These are phyloP conservation scores for Microcebus murinus DNA, from an alignment of 2,113 vertebrate species.

Conservation along the genomic window DNA sequence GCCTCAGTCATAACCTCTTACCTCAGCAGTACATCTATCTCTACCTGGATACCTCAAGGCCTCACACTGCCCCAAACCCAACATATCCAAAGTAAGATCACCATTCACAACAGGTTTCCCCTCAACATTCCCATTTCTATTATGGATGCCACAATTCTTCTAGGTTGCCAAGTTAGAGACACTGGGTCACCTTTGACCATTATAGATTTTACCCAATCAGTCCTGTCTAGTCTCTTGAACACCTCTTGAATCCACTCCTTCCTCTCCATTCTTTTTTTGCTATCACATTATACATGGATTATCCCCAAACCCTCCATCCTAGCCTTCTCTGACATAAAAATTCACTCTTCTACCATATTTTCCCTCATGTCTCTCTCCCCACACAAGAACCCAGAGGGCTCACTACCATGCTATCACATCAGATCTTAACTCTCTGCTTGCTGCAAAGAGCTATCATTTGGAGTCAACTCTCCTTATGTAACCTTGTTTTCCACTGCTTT, in stretches of 20 bases:
- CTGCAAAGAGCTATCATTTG: background rate
- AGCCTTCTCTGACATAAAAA: conserved; percentile 31
- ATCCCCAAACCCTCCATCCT: background rate
- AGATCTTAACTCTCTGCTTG: background rate
- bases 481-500: background rate
- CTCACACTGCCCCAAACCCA: background rate
- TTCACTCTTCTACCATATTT: background rate
- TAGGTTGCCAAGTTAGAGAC: background rate
- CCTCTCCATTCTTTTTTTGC: background rate
- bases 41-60: background rate
- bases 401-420: background rate
- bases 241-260: background rate
- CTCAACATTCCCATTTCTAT: background rate
- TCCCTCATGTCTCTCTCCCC: background rate
- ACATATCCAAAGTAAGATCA: background rate
- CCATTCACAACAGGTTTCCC: background rate
- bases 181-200: background rate
- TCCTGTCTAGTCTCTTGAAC: background rate
- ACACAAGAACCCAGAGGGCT: background rate
- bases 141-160: background rate
- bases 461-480: background rate
- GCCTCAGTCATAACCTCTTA: background rate
- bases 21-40: background rate
- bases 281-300: background rate
- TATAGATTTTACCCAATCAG: background rate